phyloP scores from a whole-genome alignment of 2,797 vertebrate genomes.

The Oreochromis mossambicus region DNA sequence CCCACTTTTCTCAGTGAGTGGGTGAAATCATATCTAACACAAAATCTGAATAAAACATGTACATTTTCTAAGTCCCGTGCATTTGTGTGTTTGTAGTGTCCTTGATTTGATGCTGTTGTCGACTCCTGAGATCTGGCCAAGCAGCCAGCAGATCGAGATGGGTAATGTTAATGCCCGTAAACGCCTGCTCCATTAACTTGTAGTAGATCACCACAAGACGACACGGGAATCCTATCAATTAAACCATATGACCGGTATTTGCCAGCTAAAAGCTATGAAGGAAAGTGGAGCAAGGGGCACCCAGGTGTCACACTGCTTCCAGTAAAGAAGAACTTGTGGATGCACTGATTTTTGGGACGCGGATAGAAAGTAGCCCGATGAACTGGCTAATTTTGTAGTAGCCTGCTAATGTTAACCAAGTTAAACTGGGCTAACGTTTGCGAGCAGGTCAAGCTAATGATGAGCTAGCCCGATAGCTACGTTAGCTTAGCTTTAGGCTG shows the following conservation, averaged over 20 bases:
- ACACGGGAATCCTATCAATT: background rate
- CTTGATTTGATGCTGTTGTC: background rate
- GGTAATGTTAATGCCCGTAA: background rate
- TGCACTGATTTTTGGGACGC: background rate
- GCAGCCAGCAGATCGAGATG: background rate
- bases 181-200: background rate
- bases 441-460: constrained; percentile 47
- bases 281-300: background rate
- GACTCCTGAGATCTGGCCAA: background rate
- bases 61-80: background rate
- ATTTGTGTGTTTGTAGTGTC: background rate
- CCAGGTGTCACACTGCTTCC: background rate
- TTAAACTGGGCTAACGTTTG: constrained; percentile 33
- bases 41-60: background rate
- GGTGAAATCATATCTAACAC: background rate
- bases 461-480: constrained; percentile 57
- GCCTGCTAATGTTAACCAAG: constrained; percentile 31
- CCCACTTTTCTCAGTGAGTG: background rate
- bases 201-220: background rate
- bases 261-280: background rate
- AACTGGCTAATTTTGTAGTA: constrained; percentile 1
- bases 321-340: background rate
- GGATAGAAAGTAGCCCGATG: background rate
- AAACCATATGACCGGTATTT: background rate
- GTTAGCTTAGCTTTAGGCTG: constrained; percentile 62